Conservation (phyloP, 1,140 invertebrate species). For the Dendrolimus kikuchii region DNA sequence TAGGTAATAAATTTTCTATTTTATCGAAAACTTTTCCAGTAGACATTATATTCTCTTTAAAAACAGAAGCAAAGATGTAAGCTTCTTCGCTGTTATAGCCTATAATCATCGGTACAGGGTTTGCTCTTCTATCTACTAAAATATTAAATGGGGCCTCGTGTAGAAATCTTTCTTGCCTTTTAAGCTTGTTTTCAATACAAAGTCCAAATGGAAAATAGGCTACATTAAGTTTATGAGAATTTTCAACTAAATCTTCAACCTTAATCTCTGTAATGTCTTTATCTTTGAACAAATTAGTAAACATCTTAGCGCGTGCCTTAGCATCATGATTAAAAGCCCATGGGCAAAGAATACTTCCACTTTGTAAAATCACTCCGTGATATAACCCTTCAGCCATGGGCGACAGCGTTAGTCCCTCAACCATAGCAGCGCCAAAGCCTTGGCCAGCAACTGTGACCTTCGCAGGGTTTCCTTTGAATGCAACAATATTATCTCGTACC, state of each 20-base stretch:
- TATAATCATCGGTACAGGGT: conserved; percentile 42
- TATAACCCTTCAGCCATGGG: conserved; percentile 36
- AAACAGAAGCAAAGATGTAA: conserved; percentile 40
- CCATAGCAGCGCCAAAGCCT: conserved; percentile 67
- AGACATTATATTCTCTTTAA: conserved; percentile 26
- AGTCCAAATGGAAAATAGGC: conserved; percentile 53
- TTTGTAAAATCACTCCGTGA: conserved; percentile 58
- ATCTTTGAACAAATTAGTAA: conserved; percentile 19
- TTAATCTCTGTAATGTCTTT: conserved; percentile 5
- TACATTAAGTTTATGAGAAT: conserved; percentile 29
- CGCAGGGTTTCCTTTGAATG: conserved; percentile 78
- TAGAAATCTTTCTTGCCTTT: conserved; percentile 42
- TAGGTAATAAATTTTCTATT: conserved; percentile 37
- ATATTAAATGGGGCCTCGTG: conserved; percentile 30
- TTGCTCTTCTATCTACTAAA: conserved; percentile 20
- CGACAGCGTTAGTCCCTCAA: conserved; percentile 43
- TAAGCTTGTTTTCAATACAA: conserved; percentile 44
- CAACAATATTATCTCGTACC: conserved; percentile 78
- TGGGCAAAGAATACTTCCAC: conserved; percentile 49
- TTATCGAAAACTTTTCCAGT: conserved; percentile 21
- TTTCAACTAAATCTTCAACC: conserved; percentile 27
- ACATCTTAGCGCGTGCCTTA: conserved; percentile 24
- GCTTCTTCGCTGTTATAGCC: conserved; percentile 57
- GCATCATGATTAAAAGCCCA: conserved; percentile 57
- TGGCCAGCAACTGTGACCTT: conserved; percentile 74